Evolutionary conservation across 2,888 invertebrate genomes (phyloP).

Genomic region (Tetramorium bicarinatum): DNA sequence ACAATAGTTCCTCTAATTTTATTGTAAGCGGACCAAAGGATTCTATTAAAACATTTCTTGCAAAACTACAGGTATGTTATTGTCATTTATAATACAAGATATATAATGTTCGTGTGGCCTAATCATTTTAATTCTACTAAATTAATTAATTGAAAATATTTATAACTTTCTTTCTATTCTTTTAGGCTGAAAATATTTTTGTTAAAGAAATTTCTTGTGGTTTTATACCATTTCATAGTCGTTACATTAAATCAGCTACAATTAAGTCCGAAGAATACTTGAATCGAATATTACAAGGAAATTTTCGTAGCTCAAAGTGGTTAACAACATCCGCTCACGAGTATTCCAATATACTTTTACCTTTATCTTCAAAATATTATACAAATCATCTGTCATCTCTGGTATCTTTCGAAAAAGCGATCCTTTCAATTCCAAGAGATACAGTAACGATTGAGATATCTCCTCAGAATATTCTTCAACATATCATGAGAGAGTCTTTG

Average conservation of each 20-base stretch:
- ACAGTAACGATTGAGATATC: constrained; percentile 96
- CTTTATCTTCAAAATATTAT: constrained; percentile 92
- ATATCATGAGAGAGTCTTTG: constrained; percentile 92
- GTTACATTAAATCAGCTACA: constrained; percentile 92
- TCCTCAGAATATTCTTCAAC: constrained; percentile 95
- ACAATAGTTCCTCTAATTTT: too few relatives aligned
- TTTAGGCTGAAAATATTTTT: constrained; percentile 90
- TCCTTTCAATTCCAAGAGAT: constrained; percentile 92
- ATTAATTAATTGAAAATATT: too few relatives aligned
- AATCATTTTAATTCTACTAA: too few relatives aligned
- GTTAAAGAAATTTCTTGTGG: constrained; percentile 94
- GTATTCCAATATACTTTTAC: constrained; percentile 86
- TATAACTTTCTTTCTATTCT: not conserved
- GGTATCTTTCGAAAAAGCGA: constrained; percentile 92
- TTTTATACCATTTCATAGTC: constrained; percentile 96
- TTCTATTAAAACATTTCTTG: too few relatives aligned
- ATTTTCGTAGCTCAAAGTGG: constrained; percentile 92
- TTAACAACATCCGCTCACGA: constrained; percentile 90
- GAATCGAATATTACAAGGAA: constrained; percentile 89
- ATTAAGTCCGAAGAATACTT: constrained; percentile 90
- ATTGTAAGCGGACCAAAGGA: too few relatives aligned
- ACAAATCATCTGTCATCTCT: constrained; percentile 92
- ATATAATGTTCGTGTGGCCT: too few relatives aligned
- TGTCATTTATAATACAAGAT: too few relatives aligned
- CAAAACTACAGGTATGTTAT: too few relatives aligned